Percentiles rank a stretch among this genome's conserved stretches.
Conservation (phyloP, 2,113 vertebrate species). For the Oryzias melastigma region DNA sequence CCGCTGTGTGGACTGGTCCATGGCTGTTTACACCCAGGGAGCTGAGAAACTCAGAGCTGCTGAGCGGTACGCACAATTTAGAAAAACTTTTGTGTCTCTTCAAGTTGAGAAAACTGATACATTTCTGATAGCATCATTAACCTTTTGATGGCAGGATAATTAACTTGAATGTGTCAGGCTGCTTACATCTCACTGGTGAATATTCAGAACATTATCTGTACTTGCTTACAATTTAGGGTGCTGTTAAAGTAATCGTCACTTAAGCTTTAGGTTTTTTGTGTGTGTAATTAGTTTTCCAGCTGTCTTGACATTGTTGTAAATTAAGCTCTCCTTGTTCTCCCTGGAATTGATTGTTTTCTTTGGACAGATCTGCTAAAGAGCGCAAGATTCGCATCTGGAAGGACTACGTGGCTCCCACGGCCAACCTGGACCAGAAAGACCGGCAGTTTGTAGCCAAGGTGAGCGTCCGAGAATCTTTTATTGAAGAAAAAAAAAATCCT, state of each 20-base stretch:
- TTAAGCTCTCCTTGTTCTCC: neutral
- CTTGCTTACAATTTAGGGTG: no score
- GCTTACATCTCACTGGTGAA: no score
- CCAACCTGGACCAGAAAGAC: slow-evolving; percentile 97
- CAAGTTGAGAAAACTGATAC: no score
- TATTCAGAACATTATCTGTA: no score
- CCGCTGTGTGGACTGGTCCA: slow-evolving; percentile 97
- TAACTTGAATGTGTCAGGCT: no score
- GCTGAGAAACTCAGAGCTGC: slow-evolving; percentile 92
- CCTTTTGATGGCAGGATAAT: no score
- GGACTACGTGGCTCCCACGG: slow-evolving; percentile 95
- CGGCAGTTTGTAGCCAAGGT: slow-evolving; percentile 98
- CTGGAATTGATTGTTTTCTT: slow-evolving; percentile 13
- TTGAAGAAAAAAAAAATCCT: neutral
- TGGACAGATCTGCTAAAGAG: slow-evolving; percentile 89
- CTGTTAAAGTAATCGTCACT: no score
- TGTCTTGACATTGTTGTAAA: no score
- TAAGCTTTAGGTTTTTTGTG: no score
- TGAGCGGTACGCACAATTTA: slow-evolving; percentile 77
- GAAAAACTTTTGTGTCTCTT: neutral
- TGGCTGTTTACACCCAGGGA: slow-evolving; percentile 92
- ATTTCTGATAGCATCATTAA: no score
- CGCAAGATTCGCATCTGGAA: slow-evolving; percentile 95
- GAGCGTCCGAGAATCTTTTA: slow-evolving; percentile 44
- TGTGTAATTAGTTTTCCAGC: no score